Percentiles rank a stretch among this genome's conserved stretches.
Evolutionary conservation across 2,113 vertebrate species (phyloP).

Genomic region (Taurulus bubalis): DNA sequence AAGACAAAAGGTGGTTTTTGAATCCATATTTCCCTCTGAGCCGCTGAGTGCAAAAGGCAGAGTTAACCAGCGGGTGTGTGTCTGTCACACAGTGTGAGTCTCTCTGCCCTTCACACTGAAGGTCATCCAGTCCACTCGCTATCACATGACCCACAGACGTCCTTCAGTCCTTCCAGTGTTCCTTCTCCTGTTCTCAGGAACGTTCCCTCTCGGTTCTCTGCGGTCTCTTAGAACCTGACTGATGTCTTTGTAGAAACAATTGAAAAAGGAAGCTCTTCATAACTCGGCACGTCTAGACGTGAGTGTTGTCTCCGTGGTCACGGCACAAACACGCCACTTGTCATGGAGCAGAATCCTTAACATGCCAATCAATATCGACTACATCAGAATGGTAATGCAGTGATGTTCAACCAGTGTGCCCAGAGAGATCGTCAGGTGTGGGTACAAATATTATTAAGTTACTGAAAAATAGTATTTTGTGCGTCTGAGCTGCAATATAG

Average conservation of each 20-base stretch:
- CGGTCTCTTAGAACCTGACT: neutral
- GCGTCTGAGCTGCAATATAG: too few relatives aligned
- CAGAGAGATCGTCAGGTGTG: too few relatives aligned
- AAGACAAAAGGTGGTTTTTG: conserved; percentile 21
- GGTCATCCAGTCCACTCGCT: neutral
- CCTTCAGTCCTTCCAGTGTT: neutral
- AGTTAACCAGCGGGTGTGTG: conserved; percentile 17
- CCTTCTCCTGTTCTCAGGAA: neutral
- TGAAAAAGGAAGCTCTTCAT: neutral
- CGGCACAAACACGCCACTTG: neutral
- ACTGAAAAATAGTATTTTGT: too few relatives aligned
- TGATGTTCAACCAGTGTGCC: too few relatives aligned
- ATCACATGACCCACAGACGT: conserved; percentile 1
- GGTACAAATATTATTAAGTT: too few relatives aligned
- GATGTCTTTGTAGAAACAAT: neutral
- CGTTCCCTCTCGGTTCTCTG: neutral
- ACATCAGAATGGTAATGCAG: too few relatives aligned
- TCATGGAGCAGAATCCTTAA: neutral
- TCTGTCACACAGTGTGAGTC: conserved; percentile 16
- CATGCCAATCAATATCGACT: neutral
- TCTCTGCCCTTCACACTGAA: conserved; percentile 35
- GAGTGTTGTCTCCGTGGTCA: neutral
- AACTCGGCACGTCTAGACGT: neutral
- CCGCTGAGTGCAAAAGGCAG: conserved; percentile 7
- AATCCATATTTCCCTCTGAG: conserved; percentile 28